A percentile compares a stretch with the other conserved stretches of the same genome.
Evolutionary conservation across 2,113 vertebrate species (phyloP).

Genomic region (Natator depressus): DNA sequence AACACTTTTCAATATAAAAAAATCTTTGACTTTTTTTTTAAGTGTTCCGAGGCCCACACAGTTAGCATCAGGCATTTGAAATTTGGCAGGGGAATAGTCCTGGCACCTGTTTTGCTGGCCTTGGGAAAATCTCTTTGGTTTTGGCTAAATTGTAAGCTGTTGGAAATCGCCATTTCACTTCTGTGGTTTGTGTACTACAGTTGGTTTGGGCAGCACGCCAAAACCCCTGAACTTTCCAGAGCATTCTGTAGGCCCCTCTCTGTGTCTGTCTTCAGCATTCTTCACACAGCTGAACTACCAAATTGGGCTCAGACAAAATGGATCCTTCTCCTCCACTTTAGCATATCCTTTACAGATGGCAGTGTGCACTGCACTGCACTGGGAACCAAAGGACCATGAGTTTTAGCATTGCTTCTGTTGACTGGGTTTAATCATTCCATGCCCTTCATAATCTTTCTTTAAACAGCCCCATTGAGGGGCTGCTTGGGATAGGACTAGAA

Average conservation of each 20-base stretch:
- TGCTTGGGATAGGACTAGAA: background rate
- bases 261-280: background rate
- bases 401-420: background rate
- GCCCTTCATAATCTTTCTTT: background rate
- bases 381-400: background rate
- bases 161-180: background rate
- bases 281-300: background rate
- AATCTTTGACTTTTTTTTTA: background rate
- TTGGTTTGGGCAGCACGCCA: background rate
- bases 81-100: background rate
- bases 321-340: background rate
- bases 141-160: background rate
- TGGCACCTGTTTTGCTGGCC: background rate
- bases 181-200: background rate
- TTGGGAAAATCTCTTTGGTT: background rate
- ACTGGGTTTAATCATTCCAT: background rate
- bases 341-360: background rate
- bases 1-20: slow-evolving; percentile 39
- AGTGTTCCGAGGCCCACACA: background rate
- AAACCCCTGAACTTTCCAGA: background rate
- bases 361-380: background rate
- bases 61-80: slow-evolving; percentile 12
- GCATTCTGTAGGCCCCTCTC: background rate
- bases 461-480: background rate
- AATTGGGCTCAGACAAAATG: background rate